Conservation (phyloP, 2,888 invertebrate genomes). For the Drosophila flavopinicola region DNA sequence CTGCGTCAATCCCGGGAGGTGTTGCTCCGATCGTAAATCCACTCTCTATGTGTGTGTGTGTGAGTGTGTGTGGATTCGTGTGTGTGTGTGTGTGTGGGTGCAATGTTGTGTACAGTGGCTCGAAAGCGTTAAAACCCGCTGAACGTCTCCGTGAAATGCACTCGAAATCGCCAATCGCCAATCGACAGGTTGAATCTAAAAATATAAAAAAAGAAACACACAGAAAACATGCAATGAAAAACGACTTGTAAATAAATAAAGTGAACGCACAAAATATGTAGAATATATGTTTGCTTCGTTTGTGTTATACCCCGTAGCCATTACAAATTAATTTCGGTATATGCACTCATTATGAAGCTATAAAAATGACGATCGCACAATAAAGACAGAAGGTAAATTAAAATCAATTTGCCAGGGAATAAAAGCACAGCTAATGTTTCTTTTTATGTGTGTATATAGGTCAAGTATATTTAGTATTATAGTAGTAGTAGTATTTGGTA, state of each 20-base stretch:
- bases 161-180: slow-evolving; percentile 29
- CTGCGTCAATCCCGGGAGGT: slow-evolving; percentile 3
- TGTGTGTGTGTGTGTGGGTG: slow-evolving; percentile 3
- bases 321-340: too few species aligned
- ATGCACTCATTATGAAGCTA: too few species aligned
- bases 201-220: slow-evolving; percentile 41
- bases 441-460: too few species aligned
- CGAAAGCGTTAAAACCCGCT: slow-evolving; percentile 31
- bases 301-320: too few species aligned
- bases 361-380: too few species aligned
- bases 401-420: not conserved
- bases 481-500: too few species aligned
- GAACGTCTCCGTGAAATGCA: slow-evolving; percentile 11
- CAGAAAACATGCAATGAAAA: slow-evolving; percentile 36
- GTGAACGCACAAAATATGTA: not conserved
- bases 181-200: slow-evolving; percentile 55
- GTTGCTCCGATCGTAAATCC: slow-evolving; percentile 35
- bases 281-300: too few species aligned
- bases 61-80: slow-evolving; percentile 1
- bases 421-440: too few species aligned
- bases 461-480: too few species aligned
- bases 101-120: not conserved
- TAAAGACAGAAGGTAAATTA: not conserved
- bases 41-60: not conserved
- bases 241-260: slow-evolving; percentile 29